Base-by-base conservation (phyloP, 2,113 vertebrate species). In the Sapajus apella region DNA sequence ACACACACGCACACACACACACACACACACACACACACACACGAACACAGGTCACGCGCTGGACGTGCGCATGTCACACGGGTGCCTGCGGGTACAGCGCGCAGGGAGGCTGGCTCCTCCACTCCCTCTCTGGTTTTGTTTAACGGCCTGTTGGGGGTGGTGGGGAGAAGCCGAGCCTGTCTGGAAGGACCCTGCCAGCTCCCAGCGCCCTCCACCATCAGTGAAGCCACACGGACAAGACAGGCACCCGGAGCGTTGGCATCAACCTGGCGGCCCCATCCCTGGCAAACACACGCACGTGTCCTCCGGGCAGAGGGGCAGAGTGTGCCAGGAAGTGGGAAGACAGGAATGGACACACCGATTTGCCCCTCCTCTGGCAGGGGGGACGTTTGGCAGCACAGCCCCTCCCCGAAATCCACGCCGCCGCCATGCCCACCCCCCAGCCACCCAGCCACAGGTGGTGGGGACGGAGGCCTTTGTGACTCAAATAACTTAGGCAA, bases 401-500 rank as follows among this genome's bases (percentile, higher is more conserved):
- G 87, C 80, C 89, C 83, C 90, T 80, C 66, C 91, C 58, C 77
- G 9, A 61, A 84, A 81, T 32, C 91, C 88, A 77, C 18, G 11
- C 85, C 64, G 4, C 76, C 47, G 52, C 37, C 37, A 40, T 35
- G 37, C 88, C 68, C 75, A 52, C 75, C 84, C 72, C 43, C 32
- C 75, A 55, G n/a, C 73, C 30, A 47, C 94, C 95, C 18, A 8
- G 68, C 56, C 27, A 70, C 75, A 68, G 92, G 85, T 32, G 43
- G 94, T n/a, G 7, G 76, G 73, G 12, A 55, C 45, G 95, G 96
- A 55, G 94, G 96, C 94, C 86, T 96, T 96, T 94, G 96, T 96
- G 97, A 97, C 96, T 97, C 92, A 92, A 97, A 98, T 98, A 98
- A 98, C 89, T 98, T 98, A 97, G 97, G 97, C 97, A 95, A 97